phyloP scores from a whole-genome alignment of 1,140 invertebrate genomes.

The Trypoxylus dichotomus region DNA sequence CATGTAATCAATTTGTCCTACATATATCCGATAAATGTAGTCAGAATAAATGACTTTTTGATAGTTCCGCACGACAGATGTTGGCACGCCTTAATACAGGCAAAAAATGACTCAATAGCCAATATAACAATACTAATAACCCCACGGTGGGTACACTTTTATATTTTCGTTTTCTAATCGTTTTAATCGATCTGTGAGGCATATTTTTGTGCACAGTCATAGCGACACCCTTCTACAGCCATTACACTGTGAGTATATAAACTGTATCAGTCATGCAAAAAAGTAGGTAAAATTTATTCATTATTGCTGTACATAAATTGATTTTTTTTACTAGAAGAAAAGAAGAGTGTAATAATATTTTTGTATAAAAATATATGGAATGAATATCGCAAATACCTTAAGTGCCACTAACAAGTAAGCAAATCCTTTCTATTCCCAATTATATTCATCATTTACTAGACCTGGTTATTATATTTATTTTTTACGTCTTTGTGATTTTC shows the following conservation, averaged over 20 bases:
- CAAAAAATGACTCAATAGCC: background rate
- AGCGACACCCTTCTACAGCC: background rate
- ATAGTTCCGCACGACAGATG: slow-evolving; percentile 12
- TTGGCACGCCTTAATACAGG: background rate
- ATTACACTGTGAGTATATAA: too few relatives aligned
- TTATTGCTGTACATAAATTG: too few relatives aligned
- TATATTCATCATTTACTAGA: background rate
- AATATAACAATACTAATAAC: background rate
- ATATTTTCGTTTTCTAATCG: background rate
- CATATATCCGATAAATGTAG: background rate
- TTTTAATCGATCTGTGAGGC: background rate
- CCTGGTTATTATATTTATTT: background rate
- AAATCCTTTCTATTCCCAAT: background rate
- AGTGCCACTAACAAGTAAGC: background rate
- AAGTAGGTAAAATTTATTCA: too few relatives aligned
- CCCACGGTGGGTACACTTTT: background rate
- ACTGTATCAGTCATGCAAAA: too few relatives aligned
- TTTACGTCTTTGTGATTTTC: background rate
- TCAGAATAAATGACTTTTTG: background rate
- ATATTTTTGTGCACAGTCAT: background rate
- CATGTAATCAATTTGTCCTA: background rate
- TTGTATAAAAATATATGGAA: background rate
- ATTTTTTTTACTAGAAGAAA: too few relatives aligned
- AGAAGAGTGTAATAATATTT: too few relatives aligned
- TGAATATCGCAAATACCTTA: background rate